Conservation (phyloP, 1,140 invertebrate genomes). For the Sminthurinus signatus region DNA sequence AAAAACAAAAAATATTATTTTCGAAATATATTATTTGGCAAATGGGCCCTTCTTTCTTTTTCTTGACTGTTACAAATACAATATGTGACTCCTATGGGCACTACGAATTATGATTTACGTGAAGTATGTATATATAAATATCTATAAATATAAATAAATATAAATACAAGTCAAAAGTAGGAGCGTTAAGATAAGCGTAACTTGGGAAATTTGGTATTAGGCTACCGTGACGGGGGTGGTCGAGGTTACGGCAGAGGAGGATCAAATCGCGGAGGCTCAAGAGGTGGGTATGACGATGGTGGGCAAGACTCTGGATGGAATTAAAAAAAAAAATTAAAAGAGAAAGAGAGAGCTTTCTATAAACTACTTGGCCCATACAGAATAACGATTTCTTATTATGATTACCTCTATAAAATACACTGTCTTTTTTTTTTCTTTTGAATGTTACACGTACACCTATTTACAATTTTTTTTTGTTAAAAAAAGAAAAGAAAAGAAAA, state of each 20-base stretch:
- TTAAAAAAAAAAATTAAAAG: constrained; percentile 19
- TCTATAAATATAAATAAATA: too few species aligned
- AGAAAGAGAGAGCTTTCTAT: constrained; percentile 31
- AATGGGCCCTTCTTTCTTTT: too few species aligned
- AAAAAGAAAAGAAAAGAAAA: not conserved
- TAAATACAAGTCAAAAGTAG: too few species aligned
- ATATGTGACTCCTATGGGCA: too few species aligned
- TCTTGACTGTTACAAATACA: too few species aligned
- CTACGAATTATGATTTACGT: too few species aligned
- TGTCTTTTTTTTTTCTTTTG: constrained; percentile 21
- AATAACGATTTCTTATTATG: too few species aligned
- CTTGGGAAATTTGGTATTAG: constrained; percentile 2
- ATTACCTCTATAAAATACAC: constrained; percentile 17
- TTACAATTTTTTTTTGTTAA: constrained; percentile 16
- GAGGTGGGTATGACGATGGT: constrained; percentile 32
- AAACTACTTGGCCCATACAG: constrained; percentile 32
- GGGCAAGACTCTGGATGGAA: constrained; percentile 38
- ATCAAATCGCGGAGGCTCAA: constrained; percentile 21
- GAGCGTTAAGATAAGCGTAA: not conserved
- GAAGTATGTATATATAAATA: too few species aligned
- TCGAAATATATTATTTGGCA: too few species aligned
- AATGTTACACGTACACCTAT: too few species aligned
- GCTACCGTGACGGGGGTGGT: constrained; percentile 29
- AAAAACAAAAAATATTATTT: too few species aligned
- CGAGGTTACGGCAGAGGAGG: constrained; percentile 22